Percentiles rank a stretch among this genome's conserved stretches.
These are phyloP conservation scores for Temnothorax curvispinosus DNA, from an alignment of 1,140 invertebrate species.

Conservation along the genomic window DNA sequence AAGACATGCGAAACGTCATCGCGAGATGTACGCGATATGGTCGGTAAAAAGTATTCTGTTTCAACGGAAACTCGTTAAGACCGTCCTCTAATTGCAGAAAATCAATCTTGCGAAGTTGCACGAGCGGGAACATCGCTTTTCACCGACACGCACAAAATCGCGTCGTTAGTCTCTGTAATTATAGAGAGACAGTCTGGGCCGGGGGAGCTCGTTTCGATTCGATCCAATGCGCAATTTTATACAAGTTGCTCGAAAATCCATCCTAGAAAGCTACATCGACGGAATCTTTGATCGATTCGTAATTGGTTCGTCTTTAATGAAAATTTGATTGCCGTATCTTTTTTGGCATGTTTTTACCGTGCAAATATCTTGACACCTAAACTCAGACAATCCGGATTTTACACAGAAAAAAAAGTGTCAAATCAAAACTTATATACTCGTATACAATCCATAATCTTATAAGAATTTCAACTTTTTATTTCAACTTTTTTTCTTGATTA, in stretches of 20 bases:
- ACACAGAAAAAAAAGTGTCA: too few relatives aligned
- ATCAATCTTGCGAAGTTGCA: constrained; percentile 58
- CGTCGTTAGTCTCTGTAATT: constrained; percentile 61
- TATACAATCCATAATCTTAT: too few relatives aligned
- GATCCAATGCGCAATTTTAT: constrained; percentile 43
- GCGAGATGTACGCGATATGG: not conserved
- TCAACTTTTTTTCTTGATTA: too few relatives aligned
- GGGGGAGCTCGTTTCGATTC: constrained; percentile 33
- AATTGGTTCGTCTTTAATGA: not conserved
- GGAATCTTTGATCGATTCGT: constrained; percentile 31
- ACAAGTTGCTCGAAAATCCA: constrained; percentile 10
- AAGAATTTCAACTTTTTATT: too few relatives aligned
- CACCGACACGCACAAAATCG: constrained; percentile 58
- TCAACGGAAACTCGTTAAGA: constrained; percentile 54
- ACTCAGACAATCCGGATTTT: not conserved
- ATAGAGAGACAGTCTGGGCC: constrained; percentile 35
- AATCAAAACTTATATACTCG: too few relatives aligned
- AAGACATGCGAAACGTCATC: constrained; percentile 31
- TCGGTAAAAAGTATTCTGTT: constrained; percentile 36
- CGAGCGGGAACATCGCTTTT: constrained; percentile 51
- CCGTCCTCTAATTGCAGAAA: constrained; percentile 58
- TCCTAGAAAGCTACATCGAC: constrained; percentile 27
- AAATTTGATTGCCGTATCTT: not conserved
- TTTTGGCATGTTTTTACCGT: not conserved
- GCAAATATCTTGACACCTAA: not conserved